These are phyloP conservation scores for Eupithecia tripunctaria DNA, from an alignment of 2,888 invertebrate genomes.

Conservation along the genomic window DNA sequence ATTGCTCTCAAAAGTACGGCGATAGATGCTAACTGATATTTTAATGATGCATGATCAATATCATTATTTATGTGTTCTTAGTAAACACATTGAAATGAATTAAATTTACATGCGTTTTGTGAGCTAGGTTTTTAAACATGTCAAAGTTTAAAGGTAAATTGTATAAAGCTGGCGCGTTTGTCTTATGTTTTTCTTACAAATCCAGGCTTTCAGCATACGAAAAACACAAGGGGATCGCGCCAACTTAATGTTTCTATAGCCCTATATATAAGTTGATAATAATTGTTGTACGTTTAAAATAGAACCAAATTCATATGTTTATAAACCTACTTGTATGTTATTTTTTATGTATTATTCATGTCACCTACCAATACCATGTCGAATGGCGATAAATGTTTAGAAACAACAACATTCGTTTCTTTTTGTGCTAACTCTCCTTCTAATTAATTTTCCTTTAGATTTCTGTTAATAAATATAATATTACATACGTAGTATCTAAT, in stretches of 20 bases:
- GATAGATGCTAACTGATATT: background rate
- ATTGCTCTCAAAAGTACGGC: slow-evolving; percentile 6
- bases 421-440: background rate
- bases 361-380: background rate
- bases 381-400: background rate
- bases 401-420: background rate
- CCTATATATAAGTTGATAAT: background rate
- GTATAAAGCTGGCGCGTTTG: too few species aligned
- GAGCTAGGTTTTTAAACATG: background rate
- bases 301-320: background rate
- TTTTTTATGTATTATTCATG: too few species aligned
- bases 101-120: background rate
- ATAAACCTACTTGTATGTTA: background rate
- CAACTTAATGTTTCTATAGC: too few species aligned
- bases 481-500: background rate
- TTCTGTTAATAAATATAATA: background rate
- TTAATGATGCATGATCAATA: background rate
- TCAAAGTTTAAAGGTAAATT: too few species aligned
- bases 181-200: background rate
- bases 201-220: too few species aligned
- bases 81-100: background rate
- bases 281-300: background rate
- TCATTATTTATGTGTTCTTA: background rate
- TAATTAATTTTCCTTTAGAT: background rate
- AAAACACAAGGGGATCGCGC: too few species aligned